Percentiles rank a stretch among this genome's conserved stretches.
Conservation (phyloP, 92 coral and sea anemone genomes). For the Isaurus tuberculatus region DNA sequence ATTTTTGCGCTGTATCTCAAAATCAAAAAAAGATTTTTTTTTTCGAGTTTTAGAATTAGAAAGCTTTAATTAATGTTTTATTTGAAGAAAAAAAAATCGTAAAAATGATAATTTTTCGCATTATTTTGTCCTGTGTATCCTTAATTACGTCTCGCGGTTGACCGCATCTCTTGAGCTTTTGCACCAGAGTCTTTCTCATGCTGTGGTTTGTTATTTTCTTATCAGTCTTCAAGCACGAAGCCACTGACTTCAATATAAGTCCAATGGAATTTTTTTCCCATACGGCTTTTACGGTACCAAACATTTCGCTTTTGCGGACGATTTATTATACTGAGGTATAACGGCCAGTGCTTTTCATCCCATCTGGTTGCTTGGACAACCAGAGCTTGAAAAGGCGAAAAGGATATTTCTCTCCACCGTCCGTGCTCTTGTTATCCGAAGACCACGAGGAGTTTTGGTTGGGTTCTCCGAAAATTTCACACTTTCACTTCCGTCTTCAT, state of each 20-base stretch:
- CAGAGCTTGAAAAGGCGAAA: conserved; percentile 65
- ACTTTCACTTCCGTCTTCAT: conserved; percentile 34
- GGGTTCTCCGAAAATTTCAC: conserved; percentile 22
- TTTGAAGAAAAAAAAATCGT: too few species aligned
- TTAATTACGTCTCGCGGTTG: not conserved
- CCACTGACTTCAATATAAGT: conserved; percentile 52
- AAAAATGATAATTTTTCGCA: too few species aligned
- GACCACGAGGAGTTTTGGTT: conserved; percentile 17
- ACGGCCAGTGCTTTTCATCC: conserved; percentile 70
- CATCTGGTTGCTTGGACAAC: conserved; percentile 63
- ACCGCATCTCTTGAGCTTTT: not conserved
- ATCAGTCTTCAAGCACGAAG: too few species aligned
- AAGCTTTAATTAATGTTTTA: too few species aligned
- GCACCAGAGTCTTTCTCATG: too few species aligned
- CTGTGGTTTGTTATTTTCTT: too few species aligned
- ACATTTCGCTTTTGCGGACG: conserved; percentile 53
- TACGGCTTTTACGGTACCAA: conserved; percentile 68
- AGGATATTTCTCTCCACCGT: conserved; percentile 61
- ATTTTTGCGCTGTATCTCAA: too few species aligned
- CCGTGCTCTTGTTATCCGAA: conserved; percentile 36
- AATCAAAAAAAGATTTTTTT: too few species aligned
- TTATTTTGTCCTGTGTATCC: too few species aligned
- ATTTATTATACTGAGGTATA: conserved; percentile 49
- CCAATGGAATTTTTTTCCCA: conserved; percentile 66
- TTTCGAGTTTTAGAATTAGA: too few species aligned